Evolutionary conservation across 2,113 vertebrate species (phyloP).

Genomic region (Anolis sagrei): DNA sequence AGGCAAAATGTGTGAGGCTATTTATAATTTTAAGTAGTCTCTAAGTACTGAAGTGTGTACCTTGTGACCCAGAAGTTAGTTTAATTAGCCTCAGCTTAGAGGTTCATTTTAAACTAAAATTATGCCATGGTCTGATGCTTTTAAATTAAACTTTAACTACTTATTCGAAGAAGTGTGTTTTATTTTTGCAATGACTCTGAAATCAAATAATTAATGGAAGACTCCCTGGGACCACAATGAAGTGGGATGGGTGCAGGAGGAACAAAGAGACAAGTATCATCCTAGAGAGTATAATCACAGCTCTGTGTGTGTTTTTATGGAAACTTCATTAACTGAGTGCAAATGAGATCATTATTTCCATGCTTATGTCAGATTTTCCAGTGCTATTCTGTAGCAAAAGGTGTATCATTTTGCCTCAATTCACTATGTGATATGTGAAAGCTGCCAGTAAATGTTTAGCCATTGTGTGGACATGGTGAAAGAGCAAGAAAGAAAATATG

Average conservation of each 20-base stretch:
- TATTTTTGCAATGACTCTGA: conserved; percentile 74
- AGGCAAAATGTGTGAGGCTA: background rate
- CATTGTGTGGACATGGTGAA: background rate
- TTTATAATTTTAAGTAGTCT: conserved; percentile 50
- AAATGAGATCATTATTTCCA: conserved; percentile 22
- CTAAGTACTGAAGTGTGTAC: conserved; percentile 48
- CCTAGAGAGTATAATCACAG: conserved; percentile 12
- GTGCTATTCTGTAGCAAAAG: background rate
- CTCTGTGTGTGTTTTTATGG: background rate
- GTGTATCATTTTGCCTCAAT: background rate
- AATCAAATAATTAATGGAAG: conserved; percentile 77
- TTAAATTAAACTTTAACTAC: conserved; percentile 76
- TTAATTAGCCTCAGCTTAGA: conserved; percentile 70
- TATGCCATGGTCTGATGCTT: conserved; percentile 64
- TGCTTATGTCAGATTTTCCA: conserved; percentile 4
- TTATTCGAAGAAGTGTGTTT: conserved; percentile 67
- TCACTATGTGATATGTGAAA: conserved; percentile 8
- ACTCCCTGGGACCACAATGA: conserved; percentile 58
- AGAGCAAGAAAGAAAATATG: background rate
- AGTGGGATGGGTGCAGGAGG: conserved; percentile 42
- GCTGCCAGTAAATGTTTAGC: conserved; percentile 3
- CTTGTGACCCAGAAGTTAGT: conserved; percentile 70
- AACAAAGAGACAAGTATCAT: conserved; percentile 29
- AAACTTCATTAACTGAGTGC: conserved; percentile 54
- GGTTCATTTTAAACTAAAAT: conserved; percentile 71